Conservation (phyloP, 2,113 vertebrate genomes). For the Petromus typicus region DNA sequence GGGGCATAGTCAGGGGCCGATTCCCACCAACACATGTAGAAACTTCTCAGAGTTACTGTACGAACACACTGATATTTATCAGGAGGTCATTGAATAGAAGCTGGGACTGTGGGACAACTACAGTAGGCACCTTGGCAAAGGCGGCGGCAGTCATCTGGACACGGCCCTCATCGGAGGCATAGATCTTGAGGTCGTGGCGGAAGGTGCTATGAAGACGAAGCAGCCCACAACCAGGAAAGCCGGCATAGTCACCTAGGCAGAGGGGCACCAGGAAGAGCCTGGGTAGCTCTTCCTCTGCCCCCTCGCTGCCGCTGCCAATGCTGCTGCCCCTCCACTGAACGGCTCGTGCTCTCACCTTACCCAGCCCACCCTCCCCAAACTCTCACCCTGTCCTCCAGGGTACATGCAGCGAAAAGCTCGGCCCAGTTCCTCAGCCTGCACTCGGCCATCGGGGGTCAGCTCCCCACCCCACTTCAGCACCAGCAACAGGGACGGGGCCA, state of each 20-base stretch:
- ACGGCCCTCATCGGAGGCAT: constrained; percentile 97
- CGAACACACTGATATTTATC: background rate
- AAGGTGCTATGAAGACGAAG: constrained; percentile 98
- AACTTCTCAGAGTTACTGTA: background rate
- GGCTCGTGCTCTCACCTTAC: background rate
- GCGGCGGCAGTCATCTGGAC: constrained; percentile 99
- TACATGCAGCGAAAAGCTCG: constrained; percentile 99
- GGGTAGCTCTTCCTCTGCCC: background rate
- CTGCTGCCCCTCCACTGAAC: background rate
- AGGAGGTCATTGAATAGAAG: background rate
- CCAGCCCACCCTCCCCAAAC: background rate
- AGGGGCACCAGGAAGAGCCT: background rate
- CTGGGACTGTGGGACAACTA: background rate
- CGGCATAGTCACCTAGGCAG: constrained; percentile 95
- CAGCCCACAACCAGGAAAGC: constrained; percentile 97
- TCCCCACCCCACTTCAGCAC: constrained; percentile 99
- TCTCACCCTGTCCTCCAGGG: constrained; percentile 97
- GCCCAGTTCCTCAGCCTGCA: constrained; percentile 98
- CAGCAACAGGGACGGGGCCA: constrained; percentile 92
- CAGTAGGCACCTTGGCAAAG: constrained; percentile 94
- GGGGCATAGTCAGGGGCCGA: background rate
- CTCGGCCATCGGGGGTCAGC: constrained; percentile 95
- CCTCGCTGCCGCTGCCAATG: too few species aligned
- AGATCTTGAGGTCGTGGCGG: constrained; percentile 98
- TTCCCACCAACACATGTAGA: background rate